These are phyloP conservation scores for Zosterops lateralis DNA, from an alignment of 2,113 vertebrate species.

Conservation along the genomic window DNA sequence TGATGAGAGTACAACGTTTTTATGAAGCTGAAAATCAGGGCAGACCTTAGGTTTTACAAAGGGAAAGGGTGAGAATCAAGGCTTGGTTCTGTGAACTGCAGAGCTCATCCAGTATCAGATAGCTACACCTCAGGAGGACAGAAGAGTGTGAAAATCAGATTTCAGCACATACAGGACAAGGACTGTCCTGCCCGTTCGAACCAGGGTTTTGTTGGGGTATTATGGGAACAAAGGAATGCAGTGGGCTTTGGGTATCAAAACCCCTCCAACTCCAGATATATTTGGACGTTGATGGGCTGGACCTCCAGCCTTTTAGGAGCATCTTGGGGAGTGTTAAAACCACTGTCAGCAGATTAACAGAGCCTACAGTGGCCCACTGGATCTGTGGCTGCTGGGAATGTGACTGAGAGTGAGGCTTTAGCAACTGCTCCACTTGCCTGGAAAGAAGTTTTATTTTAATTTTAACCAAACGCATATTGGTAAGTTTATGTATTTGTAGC, in stretches of 20 bases:
- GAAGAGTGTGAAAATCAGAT: background rate
- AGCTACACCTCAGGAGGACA: background rate
- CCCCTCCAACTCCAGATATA: background rate
- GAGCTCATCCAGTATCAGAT: background rate
- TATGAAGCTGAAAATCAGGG: constrained; percentile 36
- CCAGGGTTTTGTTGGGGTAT: background rate
- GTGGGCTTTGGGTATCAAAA: background rate
- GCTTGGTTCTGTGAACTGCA: background rate
- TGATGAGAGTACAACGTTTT: constrained; percentile 9
- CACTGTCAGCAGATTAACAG: accelerated
- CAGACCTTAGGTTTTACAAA: constrained; percentile 16
- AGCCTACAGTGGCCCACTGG: accelerated
- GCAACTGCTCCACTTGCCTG: background rate
- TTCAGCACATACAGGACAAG: background rate
- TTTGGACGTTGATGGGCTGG: accelerated
- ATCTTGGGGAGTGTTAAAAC: background rate
- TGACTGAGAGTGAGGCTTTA: background rate
- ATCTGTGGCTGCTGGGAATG: accelerated
- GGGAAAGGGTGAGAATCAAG: background rate
- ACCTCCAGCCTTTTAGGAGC: background rate
- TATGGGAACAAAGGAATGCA: background rate
- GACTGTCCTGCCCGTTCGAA: background rate
- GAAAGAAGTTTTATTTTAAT: background rate
- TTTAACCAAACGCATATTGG: background rate
- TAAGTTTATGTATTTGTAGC: background rate